phyloP scores from a whole-genome alignment of 2,797 vertebrate species.

The Acridotheres tristis region DNA sequence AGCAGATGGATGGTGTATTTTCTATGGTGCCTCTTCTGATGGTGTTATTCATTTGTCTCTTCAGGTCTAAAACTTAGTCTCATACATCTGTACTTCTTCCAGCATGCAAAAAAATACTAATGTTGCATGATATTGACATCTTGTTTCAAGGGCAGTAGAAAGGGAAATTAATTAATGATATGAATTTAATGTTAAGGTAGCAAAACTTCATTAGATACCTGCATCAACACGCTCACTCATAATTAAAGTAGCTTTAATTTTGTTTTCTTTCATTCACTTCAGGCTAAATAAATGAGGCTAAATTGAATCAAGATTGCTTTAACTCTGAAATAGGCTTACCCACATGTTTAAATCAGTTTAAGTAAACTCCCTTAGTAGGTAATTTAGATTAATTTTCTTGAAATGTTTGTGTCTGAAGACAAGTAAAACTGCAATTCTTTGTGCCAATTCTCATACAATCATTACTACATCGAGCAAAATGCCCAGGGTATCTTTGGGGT shows the following conservation, averaged over 20 bases:
- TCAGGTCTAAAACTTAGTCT: neutral
- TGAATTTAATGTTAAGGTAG: conserved; percentile 15
- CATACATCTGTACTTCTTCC: neutral
- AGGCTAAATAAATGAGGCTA: conserved; percentile 3
- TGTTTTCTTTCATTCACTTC: conserved; percentile 31
- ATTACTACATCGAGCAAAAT: neutral
- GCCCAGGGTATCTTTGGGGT: neutral
- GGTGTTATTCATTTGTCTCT: neutral
- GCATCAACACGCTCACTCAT: neutral
- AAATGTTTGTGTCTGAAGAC: neutral
- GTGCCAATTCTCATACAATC: neutral
- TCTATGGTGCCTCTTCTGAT: neutral
- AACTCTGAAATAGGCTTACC: neutral
- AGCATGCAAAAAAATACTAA: neutral
- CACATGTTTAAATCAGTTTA: conserved; percentile 9
- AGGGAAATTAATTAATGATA: neutral
- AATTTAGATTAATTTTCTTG: neutral
- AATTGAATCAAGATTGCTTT: conserved; percentile 26
- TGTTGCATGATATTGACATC: neutral
- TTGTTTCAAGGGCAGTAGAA: conserved; percentile 4
- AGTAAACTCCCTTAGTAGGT: neutral
- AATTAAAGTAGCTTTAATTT: conserved; percentile 24
- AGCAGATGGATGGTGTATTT: neutral
- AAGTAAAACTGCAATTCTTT: neutral
- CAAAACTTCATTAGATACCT: conserved; percentile 1